Evolutionary conservation across 2,797 vertebrate species (phyloP), one percentile per base, ranked within the genome.

Genomic region (Artibeus jamaicensis): DNA sequence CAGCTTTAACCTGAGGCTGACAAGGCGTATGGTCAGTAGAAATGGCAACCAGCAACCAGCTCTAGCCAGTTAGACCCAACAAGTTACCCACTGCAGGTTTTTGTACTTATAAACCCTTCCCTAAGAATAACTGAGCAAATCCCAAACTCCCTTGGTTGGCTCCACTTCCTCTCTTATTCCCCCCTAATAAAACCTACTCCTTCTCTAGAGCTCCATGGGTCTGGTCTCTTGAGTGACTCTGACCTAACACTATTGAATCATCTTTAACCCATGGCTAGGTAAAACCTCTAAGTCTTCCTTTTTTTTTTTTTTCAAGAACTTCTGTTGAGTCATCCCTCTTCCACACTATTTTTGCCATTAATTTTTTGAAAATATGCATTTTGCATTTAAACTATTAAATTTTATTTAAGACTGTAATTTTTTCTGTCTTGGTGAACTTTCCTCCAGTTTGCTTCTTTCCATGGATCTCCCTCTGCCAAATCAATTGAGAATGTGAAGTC

Each of bases 201-300:
- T 9, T 55, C 8, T 5, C 53, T 22, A 0, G 0, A 0, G 0
- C 53, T 22, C 53, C 19, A 22, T 55, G 3, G 0, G 53, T 55
- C 53, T 55, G 53, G 22, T 55, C 8, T 22, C 53, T 55, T 55
- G 8, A 55, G 22, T 9, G 9, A 55, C 53, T 55, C 53, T 24
- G 53, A 55, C 21, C 12, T 24, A 55, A 55, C 46, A 46, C 19
- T 68, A 76, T 15, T 92, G 93, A 95, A 34, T 96, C 86, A 94
- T 91, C 79, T 65, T 82, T 65, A 96, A 65, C 92, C 44, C 74
- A 62, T 85, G 94, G 94, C 93, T 91, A 96, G 96, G 67, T 26
- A 84, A 91, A 95, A 68, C 46, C n/a, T 91, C 59, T 81, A 34
- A 77, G 79, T 55, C 15, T 57, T 92, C 48, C 87, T 70, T 81